phyloP scores from a whole-genome alignment of 2,888 invertebrate species.

The Lasius fuliginosus region DNA sequence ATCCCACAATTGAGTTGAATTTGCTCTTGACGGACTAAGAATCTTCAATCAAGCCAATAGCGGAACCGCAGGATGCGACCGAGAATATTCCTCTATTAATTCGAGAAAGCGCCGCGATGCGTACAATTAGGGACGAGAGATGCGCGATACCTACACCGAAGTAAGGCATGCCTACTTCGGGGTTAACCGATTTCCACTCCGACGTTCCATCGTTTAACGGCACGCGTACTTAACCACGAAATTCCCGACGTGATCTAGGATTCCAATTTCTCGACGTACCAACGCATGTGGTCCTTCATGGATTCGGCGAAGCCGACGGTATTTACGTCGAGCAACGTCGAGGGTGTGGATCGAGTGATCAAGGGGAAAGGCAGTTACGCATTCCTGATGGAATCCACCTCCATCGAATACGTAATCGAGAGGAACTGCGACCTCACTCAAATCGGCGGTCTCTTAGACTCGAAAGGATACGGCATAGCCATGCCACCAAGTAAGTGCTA shows the following conservation, averaged over 20 bases:
- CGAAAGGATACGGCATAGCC: slow-evolving; percentile 97
- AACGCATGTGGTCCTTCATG: slow-evolving; percentile 98
- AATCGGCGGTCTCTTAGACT: slow-evolving; percentile 94
- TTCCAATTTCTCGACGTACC: slow-evolving; percentile 95
- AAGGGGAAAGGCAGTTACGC: slow-evolving; percentile 95
- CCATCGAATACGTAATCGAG: slow-evolving; percentile 96
- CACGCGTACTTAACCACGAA: slow-evolving; percentile 64
- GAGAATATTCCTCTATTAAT: slow-evolving; percentile 50
- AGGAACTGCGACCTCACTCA: slow-evolving; percentile 94
- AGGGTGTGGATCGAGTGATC: slow-evolving; percentile 94
- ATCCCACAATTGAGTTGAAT: slow-evolving; percentile 20
- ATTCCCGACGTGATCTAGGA: slow-evolving; percentile 87
- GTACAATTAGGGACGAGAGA: slow-evolving; percentile 41
- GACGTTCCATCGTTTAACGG: slow-evolving; percentile 68
- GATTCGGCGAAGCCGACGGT: slow-evolving; percentile 93
- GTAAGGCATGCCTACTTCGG: slow-evolving; percentile 63
- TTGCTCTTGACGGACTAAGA: slow-evolving; percentile 15
- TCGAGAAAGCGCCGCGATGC: slow-evolving; percentile 37
- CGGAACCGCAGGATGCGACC: slow-evolving; percentile 41
- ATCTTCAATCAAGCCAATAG: slow-evolving; percentile 25
- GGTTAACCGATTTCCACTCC: slow-evolving; percentile 67
- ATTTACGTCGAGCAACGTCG: slow-evolving; percentile 93
- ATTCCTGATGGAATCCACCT: slow-evolving; percentile 98
- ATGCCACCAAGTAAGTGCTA: slow-evolving; percentile 93
- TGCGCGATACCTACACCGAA: slow-evolving; percentile 21